Evolutionary conservation across 2,888 invertebrate genomes (phyloP), one percentile per base, ranked within the genome.

Genomic region (Oligia fasciuncula): DNA sequence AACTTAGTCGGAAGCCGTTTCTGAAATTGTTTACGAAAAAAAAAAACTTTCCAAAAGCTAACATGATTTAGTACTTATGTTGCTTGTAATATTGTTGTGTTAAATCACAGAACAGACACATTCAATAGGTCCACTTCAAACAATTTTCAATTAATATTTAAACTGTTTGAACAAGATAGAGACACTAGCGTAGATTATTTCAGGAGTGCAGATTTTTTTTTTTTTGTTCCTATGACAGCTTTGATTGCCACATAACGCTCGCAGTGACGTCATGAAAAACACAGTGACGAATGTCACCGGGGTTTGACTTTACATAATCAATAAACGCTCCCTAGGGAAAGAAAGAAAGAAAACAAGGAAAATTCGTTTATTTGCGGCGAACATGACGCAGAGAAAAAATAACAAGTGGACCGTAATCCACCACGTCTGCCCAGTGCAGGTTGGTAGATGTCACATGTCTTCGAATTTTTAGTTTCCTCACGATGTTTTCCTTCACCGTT

Each of bases 41-140:
- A 29, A 62, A 8, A 67, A 80, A 83, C 43, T 83, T 77, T 62
- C 49, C 73, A 65, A 72, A 77, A 54, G 70, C 70, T 62, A 57
- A 84, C 83, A 84, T 68, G 80, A 84, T 82, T 84, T 84, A 79
- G 66, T 84, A 84, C 82, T 84, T 79, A 84, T 79, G 74, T 79
- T 74, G 54, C 84, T 82, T 73, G 46, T 65, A 43, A 84, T 82
- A 74, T 84, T 79, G 69, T 79, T 66, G 65, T 84, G 4, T 54
- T 57, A 29, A 62, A 62, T 62, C n/a, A 62, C 14, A 19, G 0
- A 4, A 51, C 17, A 73, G 29, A 54, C 35, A 46, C 51, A n/a
- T 23, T 4, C 69, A 70, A 3, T 35, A 62, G 17, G 17, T 23
- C 4, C 9, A 66, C 23, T 43, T 43, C 14, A 13, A 19, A 51